phyloP scores from a whole-genome alignment of 2,888 invertebrate genomes.

The Diogma glabrata region DNA sequence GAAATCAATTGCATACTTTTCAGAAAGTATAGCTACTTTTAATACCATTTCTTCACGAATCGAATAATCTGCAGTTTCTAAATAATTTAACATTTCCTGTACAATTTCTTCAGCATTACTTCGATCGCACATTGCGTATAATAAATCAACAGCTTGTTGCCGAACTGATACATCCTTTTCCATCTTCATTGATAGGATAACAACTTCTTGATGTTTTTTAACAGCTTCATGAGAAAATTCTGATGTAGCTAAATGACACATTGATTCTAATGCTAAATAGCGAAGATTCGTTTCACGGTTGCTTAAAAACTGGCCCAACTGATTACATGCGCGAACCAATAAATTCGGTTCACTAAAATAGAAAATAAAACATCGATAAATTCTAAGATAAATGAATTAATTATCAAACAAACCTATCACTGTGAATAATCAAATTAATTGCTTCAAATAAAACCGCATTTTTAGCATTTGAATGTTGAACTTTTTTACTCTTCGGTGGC shows the following conservation, averaged over 20 bases:
- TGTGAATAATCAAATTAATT: slow-evolving; percentile 98
- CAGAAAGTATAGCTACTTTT: slow-evolving; percentile 97
- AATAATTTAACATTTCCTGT: slow-evolving; percentile 96
- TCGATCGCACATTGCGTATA: slow-evolving; percentile 99
- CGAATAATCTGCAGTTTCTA: slow-evolving; percentile 99
- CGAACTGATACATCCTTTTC: slow-evolving; percentile 97
- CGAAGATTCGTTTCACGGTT: slow-evolving; percentile 96
- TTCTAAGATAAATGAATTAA: slow-evolving; percentile 14
- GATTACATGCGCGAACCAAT: slow-evolving; percentile 95
- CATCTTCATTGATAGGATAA: slow-evolving; percentile 98
- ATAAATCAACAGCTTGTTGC: slow-evolving; percentile 93
- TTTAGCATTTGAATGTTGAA: slow-evolving; percentile 99
- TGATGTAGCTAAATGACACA: slow-evolving; percentile 98
- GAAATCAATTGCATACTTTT: slow-evolving; percentile 98
- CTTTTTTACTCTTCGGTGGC: slow-evolving; percentile 99
- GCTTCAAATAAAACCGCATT: slow-evolving; percentile 99
- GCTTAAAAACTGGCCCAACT: slow-evolving; percentile 94
- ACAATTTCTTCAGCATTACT: slow-evolving; percentile 99
- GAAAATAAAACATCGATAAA: background rate
- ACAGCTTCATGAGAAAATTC: slow-evolving; percentile 99
- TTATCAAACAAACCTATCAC: slow-evolving; percentile 65
- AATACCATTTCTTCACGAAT: slow-evolving; percentile 99
- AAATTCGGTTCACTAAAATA: slow-evolving; percentile 76
- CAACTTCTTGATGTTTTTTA: slow-evolving; percentile 99
- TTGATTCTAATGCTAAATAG: slow-evolving; percentile 95